Conservation (phyloP, 2,113 vertebrate genomes). For the Passerina amoena region DNA sequence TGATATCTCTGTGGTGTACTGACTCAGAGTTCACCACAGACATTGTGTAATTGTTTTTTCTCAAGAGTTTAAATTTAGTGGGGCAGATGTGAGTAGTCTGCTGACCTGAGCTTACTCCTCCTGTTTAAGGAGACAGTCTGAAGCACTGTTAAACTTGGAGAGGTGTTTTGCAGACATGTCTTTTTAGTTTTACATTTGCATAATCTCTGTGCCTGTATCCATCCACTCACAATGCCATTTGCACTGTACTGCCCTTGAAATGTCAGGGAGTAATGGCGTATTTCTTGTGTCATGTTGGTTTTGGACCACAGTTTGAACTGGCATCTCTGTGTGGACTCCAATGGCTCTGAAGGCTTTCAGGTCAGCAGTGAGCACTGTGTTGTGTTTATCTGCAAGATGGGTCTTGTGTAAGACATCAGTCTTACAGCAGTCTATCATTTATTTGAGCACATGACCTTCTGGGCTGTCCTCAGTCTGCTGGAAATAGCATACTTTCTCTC, state of each 20-base stretch:
- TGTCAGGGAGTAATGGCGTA: background rate
- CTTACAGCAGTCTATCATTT: background rate
- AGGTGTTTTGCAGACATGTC: background rate
- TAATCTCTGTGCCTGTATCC: background rate
- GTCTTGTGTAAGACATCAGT: background rate
- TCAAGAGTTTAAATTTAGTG: slow-evolving; percentile 21
- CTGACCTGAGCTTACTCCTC: background rate
- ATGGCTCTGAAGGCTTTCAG: rapidly evolving
- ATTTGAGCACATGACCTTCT: background rate
- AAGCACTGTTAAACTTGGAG: background rate
- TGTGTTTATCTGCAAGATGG: background rate
- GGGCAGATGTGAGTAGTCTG: background rate
- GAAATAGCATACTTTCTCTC: background rate
- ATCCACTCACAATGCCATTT: background rate
- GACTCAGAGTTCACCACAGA: slow-evolving; percentile 35
- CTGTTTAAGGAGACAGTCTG: background rate
- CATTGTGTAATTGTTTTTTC: slow-evolving; percentile 6
- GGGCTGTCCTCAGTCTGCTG: background rate
- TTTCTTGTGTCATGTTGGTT: background rate
- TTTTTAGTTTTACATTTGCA: background rate
- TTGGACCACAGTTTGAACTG: background rate
- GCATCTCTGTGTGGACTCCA: background rate
- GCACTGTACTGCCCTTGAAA: background rate
- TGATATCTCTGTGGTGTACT: background rate
- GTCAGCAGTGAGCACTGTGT: background rate